Evolutionary conservation across 2,113 vertebrate genomes (phyloP), one percentile per base, ranked within the genome.

Genomic region (Trogon melanurus): DNA sequence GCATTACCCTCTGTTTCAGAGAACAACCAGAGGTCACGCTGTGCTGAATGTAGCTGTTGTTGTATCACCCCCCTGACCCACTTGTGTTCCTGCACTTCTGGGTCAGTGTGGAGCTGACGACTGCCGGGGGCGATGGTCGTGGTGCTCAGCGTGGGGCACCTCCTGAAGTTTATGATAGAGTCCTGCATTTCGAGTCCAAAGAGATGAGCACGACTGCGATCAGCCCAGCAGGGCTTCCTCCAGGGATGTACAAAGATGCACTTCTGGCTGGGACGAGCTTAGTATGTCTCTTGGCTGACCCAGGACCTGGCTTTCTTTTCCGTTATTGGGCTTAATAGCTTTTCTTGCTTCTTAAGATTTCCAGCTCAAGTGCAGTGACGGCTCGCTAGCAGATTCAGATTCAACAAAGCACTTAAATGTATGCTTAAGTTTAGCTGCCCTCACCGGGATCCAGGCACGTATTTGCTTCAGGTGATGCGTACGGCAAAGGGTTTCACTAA

Each of bases 1-100:
- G 81, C 62, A 3, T 19, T 73, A 26, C 66, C 27, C 88, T 95
- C 91, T 94, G 85, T 93, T 88, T 90, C 25, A 1, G 90, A 73
- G 78, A 93, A 85, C 71, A 64, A 73, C 30, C 70, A 79, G 83
- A 84, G 95, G 93, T 95, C 81, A 80, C 1, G 3, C 82, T 80
- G 57, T 79, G 92, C 62, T 95, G 82, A 93, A 79, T 74, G 72
- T 79, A 29, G 80, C 93, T 74, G 79, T 65, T 89, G 76, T 85
- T 92, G 65, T 61, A 32, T 72, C 79, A 64, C 50, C 4, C 26
- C 25, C 32, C 6, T 0, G 21, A 26, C 23, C 41, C 41, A 41
- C 41, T 41, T 41, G 1, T 64, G 69, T 84, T 88, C 75, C 64
- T 81, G 75, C 16, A 27, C 38, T 73, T 76, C 13, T 88, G 94